Conservation (phyloP, 2,888 invertebrate species). For the Himalopsyche kuldschensis region DNA sequence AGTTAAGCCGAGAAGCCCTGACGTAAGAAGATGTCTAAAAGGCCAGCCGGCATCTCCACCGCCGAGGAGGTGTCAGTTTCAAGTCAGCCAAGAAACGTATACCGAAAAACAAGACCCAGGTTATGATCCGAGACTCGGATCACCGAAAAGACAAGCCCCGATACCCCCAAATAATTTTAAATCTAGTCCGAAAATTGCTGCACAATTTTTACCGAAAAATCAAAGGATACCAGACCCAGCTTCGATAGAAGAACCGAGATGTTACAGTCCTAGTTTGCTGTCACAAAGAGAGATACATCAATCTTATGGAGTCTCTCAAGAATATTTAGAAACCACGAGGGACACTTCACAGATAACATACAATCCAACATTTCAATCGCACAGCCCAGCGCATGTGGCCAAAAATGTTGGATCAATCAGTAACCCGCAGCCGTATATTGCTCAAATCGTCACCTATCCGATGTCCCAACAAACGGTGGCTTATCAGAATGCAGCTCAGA, state of each 20-base stretch:
- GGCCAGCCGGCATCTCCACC: slow-evolving; percentile 52
- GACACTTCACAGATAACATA: slow-evolving; percentile 56
- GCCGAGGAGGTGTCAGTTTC: slow-evolving; percentile 47
- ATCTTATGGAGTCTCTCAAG: slow-evolving; percentile 42
- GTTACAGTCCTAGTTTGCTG: slow-evolving; percentile 45
- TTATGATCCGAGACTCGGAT: slow-evolving; percentile 50
- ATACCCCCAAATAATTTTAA: slow-evolving; percentile 56
- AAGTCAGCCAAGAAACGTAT: slow-evolving; percentile 40
- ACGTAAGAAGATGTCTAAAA: slow-evolving; percentile 30
- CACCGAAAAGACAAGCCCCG: slow-evolving; percentile 55
- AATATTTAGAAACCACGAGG: slow-evolving; percentile 44
- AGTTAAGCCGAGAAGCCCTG: slow-evolving; percentile 52
- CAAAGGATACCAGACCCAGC: slow-evolving; percentile 41
- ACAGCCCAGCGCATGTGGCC: slow-evolving; percentile 55
- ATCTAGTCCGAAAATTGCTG: slow-evolving; percentile 49
- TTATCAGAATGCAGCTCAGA: slow-evolving; percentile 52
- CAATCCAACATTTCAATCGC: slow-evolving; percentile 60
- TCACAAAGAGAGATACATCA: slow-evolving; percentile 44
- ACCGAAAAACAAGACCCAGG: slow-evolving; percentile 42
- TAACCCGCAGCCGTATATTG: slow-evolving; percentile 54
- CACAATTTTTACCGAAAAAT: slow-evolving; percentile 48
- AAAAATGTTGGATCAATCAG: slow-evolving; percentile 41
- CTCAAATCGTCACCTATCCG: slow-evolving; percentile 56
- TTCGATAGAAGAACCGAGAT: slow-evolving; percentile 47
- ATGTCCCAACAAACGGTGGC: slow-evolving; percentile 54